Conservation (phyloP, 2,888 invertebrate genomes). For the Heliconius charithonia region DNA sequence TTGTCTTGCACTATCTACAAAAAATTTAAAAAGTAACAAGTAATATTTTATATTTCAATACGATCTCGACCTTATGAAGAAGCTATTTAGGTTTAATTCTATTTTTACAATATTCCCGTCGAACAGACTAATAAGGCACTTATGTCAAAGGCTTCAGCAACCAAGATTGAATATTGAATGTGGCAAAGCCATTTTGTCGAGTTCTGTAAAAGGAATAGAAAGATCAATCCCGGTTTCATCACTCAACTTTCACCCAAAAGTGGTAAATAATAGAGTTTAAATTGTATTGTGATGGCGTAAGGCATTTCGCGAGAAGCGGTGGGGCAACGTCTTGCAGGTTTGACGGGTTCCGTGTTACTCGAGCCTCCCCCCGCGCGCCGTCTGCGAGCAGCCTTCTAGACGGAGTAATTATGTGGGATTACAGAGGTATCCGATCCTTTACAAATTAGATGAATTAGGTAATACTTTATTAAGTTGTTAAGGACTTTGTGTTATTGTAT, state of each 20-base stretch:
- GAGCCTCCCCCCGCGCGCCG: conserved; percentile 51
- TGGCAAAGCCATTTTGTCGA: conserved; percentile 54
- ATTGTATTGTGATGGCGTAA: conserved; percentile 48
- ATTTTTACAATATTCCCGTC: background rate
- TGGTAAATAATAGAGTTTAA: conserved; percentile 45
- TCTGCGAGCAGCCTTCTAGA: conserved; percentile 60
- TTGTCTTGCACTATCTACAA: conserved; percentile 66
- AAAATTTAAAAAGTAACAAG: conserved; percentile 53
- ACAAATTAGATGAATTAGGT: conserved; percentile 36
- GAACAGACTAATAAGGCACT: conserved; percentile 66
- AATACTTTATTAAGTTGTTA: conserved; percentile 34
- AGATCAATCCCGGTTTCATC: conserved; percentile 51
- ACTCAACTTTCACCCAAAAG: conserved; percentile 47
- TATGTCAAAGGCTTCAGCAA: conserved; percentile 66
- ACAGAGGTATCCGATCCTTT: conserved; percentile 43
- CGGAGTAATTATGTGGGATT: conserved; percentile 56
- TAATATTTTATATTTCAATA: conserved; percentile 17
- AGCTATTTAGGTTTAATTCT: conserved; percentile 6
- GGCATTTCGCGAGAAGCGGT: conserved; percentile 75
- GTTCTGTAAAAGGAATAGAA: conserved; percentile 69
- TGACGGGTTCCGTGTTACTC: conserved; percentile 82
- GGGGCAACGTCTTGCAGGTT: conserved; percentile 72
- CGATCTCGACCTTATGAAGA: conserved; percentile 15
- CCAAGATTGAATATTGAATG: conserved; percentile 69
- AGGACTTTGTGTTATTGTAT: background rate